A percentile compares a stretch with the other conserved stretches of the same genome.
These are phyloP conservation scores for Drosophila kurseongensis DNA, from an alignment of 1,140 invertebrate species.

Conservation along the genomic window DNA sequence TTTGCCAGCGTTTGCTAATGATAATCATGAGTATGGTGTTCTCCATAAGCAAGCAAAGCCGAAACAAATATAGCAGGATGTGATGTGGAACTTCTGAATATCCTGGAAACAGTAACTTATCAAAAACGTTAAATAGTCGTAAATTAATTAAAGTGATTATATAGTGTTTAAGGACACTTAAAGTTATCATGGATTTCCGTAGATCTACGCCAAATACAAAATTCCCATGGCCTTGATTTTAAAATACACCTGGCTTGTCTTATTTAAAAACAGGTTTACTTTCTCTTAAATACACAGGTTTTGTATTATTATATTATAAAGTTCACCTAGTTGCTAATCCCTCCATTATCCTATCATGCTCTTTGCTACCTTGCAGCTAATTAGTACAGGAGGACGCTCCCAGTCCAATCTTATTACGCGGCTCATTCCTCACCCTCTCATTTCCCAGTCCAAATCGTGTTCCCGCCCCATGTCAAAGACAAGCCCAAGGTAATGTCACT, in stretches of 20 bases:
- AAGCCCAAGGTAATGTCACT: constrained; percentile 62
- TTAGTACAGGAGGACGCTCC: constrained; percentile 16
- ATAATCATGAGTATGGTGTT: constrained; percentile 39
- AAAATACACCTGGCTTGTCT: too few relatives aligned
- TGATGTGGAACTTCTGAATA: constrained; percentile 2
- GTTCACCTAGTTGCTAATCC: background rate
- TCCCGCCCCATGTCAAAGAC: background rate
- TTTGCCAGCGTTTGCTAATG: constrained; percentile 34
- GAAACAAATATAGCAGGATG: constrained; percentile 1
- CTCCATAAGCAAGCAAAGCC: constrained; percentile 18
- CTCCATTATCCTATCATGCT: background rate
- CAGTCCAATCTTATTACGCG: constrained; percentile 32
- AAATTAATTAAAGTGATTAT: too few relatives aligned
- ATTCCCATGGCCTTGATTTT: too few relatives aligned
- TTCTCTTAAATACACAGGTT: background rate
- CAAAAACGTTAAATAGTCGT: background rate
- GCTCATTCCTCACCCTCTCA: constrained; percentile 5
- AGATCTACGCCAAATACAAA: too few relatives aligned
- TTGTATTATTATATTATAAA: too few relatives aligned
- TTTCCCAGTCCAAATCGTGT: background rate
- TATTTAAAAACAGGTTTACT: background rate
- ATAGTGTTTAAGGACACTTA: too few relatives aligned
- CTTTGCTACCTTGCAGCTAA: constrained; percentile 1
- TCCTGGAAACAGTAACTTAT: constrained; percentile 9
- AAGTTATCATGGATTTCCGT: too few relatives aligned